Evolutionary conservation across 92 coral and sea anemone species (phyloP).

Genomic region (Parazoanthus darwini): DNA sequence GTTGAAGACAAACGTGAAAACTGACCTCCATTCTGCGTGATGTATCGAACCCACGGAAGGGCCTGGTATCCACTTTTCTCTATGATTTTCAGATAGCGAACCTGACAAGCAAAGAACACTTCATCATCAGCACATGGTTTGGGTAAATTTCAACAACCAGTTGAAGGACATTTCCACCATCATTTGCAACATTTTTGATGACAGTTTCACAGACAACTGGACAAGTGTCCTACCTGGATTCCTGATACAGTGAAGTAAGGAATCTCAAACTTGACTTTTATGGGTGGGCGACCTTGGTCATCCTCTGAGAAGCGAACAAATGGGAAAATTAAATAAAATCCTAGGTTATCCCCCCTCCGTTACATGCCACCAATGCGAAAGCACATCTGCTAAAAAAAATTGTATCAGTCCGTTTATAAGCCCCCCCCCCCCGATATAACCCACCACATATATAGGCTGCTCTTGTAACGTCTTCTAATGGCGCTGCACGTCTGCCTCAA

Average conservation of each 20-base stretch:
- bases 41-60: slow-evolving; percentile 99
- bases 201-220: too few species aligned
- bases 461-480: too few species aligned
- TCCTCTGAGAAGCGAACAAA: slow-evolving; percentile 65
- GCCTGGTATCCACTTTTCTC: slow-evolving; percentile 99
- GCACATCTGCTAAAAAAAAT: too few species aligned
- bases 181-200: too few species aligned
- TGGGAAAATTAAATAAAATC: not conserved
- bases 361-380: too few species aligned
- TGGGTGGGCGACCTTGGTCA: slow-evolving; percentile 90
- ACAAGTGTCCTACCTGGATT: slow-evolving; percentile 74
- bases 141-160: not conserved
- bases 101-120: slow-evolving; percentile 53
- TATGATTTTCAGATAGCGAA: slow-evolving; percentile 95
- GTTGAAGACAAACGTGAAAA: not conserved
- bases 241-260: slow-evolving; percentile 99
- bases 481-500: too few species aligned
- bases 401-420: too few species aligned
- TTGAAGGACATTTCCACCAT: not conserved
- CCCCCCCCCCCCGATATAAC: too few species aligned
- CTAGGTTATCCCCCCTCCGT: too few species aligned
- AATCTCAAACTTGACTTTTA: slow-evolving; percentile 97
- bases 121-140: too few species aligned
- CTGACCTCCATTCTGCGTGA: slow-evolving; percentile 99
- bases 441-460: too few species aligned